Base-by-base conservation (phyloP, 2,113 vertebrate genomes). In the Fukomys damarensis region DNA sequence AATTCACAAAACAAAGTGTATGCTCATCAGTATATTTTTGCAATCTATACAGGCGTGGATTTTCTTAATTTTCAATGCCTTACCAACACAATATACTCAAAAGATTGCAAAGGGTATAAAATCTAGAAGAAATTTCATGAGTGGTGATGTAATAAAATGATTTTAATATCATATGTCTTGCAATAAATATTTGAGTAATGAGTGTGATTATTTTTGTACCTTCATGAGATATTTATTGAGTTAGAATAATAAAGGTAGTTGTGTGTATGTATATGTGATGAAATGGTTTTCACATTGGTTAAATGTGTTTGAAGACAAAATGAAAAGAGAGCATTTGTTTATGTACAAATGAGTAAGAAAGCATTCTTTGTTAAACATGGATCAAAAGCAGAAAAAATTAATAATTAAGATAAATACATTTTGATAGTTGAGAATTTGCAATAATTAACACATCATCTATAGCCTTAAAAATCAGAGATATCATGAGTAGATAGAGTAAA, bases 261-360 rank as follows among this genome's bases (percentile, higher is more conserved):
- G 3, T 30, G 13, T 49, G 7, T 76, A 30, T 8, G 65, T 81
- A 22, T 38, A n/a, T 54, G 11, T 59, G 10, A 76, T 63, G 79
- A 97, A 96, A 77, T 92, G 97, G 49, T 97, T 98, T 97, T 97
- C 96, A 96, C 96, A 97, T 95, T 98, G 91, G 17, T 59, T 97
- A 97, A 91, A 65, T 14, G 95, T 98, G 98, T 97, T 97, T 93
- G 59, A 97, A 98, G 88, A 95, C 96, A 98, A 98, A 97, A 96
- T 96, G 95, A 98, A 96, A 95, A 96, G 68, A 97, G 68, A 93
- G n/a, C 81, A 52, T 93, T 86, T 97, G 10, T 96, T 98, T 97
- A 98, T 98, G 98, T 98, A 81, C 96, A 97, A 98, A 95, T 92
- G 95, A 94, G 79, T 97, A 98, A 97, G 89, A 96, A 98, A 97